These are phyloP conservation scores for Branchellion lobata DNA, from an alignment of 2,888 invertebrate species.

Conservation along the genomic window DNA sequence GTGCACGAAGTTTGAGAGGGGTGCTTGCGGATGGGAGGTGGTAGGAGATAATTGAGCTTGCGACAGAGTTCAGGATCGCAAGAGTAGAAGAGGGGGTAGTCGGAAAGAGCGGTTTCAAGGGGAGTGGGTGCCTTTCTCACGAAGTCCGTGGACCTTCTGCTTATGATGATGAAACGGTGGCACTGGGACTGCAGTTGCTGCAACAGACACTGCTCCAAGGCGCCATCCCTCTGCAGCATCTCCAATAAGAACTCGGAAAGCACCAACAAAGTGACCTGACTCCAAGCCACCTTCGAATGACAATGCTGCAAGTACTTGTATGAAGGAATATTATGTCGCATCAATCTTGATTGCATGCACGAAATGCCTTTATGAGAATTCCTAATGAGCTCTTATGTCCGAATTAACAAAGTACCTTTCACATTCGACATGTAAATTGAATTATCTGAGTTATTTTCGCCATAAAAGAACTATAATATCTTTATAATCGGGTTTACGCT, in stretches of 20 bases:
- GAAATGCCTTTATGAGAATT: too few species aligned
- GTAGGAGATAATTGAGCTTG: slow-evolving; percentile 12
- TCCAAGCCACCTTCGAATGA: slow-evolving; percentile 17
- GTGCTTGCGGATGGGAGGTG: not conserved
- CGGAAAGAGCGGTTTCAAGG: not conserved
- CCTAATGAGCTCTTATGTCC: too few species aligned
- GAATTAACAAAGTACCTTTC: too few species aligned
- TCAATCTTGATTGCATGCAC: too few species aligned
- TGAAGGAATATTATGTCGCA: too few species aligned
- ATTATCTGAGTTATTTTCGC: too few species aligned
- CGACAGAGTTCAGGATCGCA: not conserved
- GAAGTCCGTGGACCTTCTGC: slow-evolving; percentile 9
- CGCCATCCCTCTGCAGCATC: slow-evolving; percentile 20
- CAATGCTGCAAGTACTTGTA: too few species aligned
- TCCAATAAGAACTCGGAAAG: slow-evolving; percentile 32
- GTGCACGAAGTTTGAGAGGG: slow-evolving; percentile 1
- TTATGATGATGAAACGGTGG: slow-evolving; percentile 43
- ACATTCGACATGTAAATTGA: too few species aligned
- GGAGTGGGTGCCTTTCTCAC: slow-evolving; percentile 14
- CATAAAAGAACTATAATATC: too few species aligned
- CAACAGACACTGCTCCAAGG: slow-evolving; percentile 8
- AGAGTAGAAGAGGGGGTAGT: not conserved
- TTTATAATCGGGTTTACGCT: too few species aligned
- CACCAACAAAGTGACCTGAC: slow-evolving; percentile 39
- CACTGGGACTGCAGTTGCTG: slow-evolving; percentile 39